Conservation (phyloP, 1,140 invertebrate genomes). For the Microplitis demolitor region DNA sequence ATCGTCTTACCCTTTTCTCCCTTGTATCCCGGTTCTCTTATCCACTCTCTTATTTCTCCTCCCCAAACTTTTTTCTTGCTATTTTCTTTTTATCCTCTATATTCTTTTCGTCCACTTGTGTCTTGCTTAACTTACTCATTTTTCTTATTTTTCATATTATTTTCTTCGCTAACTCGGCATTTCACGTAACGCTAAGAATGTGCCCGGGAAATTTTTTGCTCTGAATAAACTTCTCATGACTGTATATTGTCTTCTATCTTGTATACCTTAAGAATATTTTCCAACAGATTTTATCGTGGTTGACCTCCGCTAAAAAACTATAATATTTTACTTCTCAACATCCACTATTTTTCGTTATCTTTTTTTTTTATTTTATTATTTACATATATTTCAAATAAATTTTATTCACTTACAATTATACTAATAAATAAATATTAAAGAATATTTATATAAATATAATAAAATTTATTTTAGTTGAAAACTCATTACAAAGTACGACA, state of each 20-base stretch:
- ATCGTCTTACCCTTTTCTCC: constrained; percentile 15
- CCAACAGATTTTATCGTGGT: neutral
- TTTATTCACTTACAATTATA: too few relatives aligned
- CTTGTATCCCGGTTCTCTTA: neutral
- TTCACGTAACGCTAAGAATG: neutral
- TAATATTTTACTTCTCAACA: too few relatives aligned
- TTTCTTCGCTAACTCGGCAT: constrained; percentile 9
- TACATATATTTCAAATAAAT: too few relatives aligned
- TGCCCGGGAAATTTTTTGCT: constrained; percentile 1
- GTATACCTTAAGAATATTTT: neutral
- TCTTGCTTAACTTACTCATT: neutral
- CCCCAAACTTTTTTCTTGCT: neutral
- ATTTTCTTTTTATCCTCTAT: neutral
- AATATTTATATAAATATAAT: neutral
- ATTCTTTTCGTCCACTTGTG: neutral
- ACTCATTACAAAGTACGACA: neutral
- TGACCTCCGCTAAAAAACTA: too few relatives aligned
- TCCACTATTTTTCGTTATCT: too few relatives aligned
- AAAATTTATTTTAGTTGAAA: neutral
- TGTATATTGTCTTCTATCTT: neutral
- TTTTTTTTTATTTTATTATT: too few relatives aligned
- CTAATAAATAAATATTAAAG: neutral
- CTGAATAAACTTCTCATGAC: constrained; percentile 4
- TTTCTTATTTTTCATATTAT: neutral
- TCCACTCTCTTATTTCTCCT: neutral